phyloP scores from a whole-genome alignment of 2,113 vertebrate species.

The Amphiprion ocellaris region DNA sequence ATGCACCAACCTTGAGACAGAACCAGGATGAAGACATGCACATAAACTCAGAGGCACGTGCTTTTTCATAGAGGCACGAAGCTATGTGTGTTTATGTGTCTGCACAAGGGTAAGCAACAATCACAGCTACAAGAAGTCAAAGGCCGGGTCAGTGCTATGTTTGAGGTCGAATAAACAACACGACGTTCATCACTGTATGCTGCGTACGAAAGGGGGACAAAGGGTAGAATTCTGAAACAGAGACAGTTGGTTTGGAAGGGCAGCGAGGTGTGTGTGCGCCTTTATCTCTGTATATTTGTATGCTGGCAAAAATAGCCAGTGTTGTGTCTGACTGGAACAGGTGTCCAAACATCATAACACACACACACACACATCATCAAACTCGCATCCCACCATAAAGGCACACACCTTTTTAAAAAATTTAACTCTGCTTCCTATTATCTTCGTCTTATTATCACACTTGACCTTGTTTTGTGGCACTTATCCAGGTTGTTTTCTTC shows the following conservation, averaged over 20 bases:
- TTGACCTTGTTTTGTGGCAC: too few species aligned
- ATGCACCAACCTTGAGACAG: not conserved
- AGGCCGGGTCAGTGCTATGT: conserved; percentile 16
- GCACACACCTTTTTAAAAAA: conserved; percentile 1
- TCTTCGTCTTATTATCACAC: too few species aligned
- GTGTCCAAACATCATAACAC: conserved; percentile 71
- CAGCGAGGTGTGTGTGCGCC: conserved; percentile 19
- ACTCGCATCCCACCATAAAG: not conserved
- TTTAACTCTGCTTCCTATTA: too few species aligned
- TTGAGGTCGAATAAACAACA: conserved; percentile 32
- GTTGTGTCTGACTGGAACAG: conserved; percentile 76
- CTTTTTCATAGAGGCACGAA: not conserved
- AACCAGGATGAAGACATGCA: not conserved
- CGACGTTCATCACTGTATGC: not conserved
- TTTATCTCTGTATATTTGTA: conserved; percentile 56
- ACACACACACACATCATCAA: conserved; percentile 13
- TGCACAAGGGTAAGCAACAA: conserved; percentile 15
- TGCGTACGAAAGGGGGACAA: not conserved
- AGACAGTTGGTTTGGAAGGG: conserved; percentile 65
- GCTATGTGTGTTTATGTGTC: conserved; percentile 16
- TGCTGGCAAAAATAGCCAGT: conserved; percentile 72
- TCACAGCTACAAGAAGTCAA: conserved; percentile 21
- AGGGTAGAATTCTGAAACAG: conserved; percentile 42
- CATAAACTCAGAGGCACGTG: not conserved
- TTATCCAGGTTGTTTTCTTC: too few species aligned